Conservation (phyloP, 2,888 invertebrate genomes). For the Orchestes rusci region DNA sequence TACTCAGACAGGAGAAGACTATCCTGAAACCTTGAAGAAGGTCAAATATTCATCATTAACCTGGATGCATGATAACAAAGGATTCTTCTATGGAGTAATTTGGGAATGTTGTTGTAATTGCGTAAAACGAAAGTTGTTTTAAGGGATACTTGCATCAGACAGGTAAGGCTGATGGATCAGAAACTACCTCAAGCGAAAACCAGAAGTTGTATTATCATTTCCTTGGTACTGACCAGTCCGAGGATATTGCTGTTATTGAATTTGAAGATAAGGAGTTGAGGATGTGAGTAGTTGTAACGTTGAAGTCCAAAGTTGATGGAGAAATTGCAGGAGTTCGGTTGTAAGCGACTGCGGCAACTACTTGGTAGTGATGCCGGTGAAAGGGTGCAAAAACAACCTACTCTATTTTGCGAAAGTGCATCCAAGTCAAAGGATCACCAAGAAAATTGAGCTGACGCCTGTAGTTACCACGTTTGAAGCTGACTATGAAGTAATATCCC, state of each 20-base stretch:
- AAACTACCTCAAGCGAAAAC: conserved; percentile 77
- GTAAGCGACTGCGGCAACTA: conserved; percentile 91
- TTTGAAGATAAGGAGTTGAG: conserved; percentile 91
- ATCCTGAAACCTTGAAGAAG: conserved; percentile 81
- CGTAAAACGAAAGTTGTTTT: conserved; percentile 20
- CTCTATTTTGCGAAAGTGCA: conserved; percentile 77
- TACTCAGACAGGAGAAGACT: conserved; percentile 68
- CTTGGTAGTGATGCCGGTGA: conserved; percentile 73
- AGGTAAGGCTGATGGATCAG: conserved; percentile 86
- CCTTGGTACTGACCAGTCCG: conserved; percentile 74
- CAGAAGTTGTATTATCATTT: conserved; percentile 93
- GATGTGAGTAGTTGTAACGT: conserved; percentile 54
- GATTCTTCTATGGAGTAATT: conserved; percentile 85
- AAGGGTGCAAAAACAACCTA: conserved; percentile 88
- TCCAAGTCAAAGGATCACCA: conserved; percentile 54
- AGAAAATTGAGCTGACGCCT: conserved; percentile 63
- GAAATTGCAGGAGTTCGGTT: conserved; percentile 59
- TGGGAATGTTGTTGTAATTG: not conserved
- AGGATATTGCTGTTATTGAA: conserved; percentile 82
- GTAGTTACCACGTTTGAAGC: conserved; percentile 87
- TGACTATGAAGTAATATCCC: conserved; percentile 71
- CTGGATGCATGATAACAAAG: conserved; percentile 93
- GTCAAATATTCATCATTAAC: conserved; percentile 87
- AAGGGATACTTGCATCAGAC: conserved; percentile 70
- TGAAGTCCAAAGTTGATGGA: too few relatives aligned